phyloP scores from a whole-genome alignment of 1,140 invertebrate genomes.

The Magallana ariakensis region DNA sequence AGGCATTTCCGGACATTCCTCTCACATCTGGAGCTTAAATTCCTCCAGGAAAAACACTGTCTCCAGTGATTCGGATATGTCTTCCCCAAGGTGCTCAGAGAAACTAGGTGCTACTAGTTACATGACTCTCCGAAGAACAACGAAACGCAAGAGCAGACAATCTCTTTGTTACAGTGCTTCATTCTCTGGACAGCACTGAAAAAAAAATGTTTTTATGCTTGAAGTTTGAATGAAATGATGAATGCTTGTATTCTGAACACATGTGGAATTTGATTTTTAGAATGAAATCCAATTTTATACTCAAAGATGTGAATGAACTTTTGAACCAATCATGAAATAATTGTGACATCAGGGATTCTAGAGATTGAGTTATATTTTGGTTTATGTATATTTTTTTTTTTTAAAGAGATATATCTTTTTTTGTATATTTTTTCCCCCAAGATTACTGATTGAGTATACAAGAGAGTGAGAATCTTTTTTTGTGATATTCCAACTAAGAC shows the following conservation, averaged over 20 bases:
- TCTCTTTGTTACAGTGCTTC: slow-evolving; percentile 36
- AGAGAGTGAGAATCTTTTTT: not conserved
- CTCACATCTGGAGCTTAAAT: slow-evolving; percentile 46
- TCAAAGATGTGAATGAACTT: not conserved
- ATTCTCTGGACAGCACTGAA: slow-evolving; percentile 1
- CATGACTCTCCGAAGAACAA: slow-evolving; percentile 63
- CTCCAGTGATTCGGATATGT: slow-evolving; percentile 59
- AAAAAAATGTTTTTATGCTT: not conserved
- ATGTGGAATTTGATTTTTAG: not conserved
- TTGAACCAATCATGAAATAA: not conserved
- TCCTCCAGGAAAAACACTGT: slow-evolving; percentile 47
- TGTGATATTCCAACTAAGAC: not conserved
- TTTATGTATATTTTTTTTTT: slow-evolving; percentile 21
- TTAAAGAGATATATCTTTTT: slow-evolving; percentile 5
- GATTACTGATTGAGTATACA: not conserved
- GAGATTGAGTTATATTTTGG: not conserved
- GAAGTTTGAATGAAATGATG: slow-evolving; percentile 40
- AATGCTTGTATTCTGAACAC: slow-evolving; percentile 14
- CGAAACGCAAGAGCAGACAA: slow-evolving; percentile 58
- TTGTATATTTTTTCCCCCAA: not conserved
- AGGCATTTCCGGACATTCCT: slow-evolving; percentile 56
- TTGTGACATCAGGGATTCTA: not conserved
- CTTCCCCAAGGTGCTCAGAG: slow-evolving; percentile 46
- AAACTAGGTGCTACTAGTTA: slow-evolving; percentile 59
- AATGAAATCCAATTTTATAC: slow-evolving; percentile 35